These are phyloP conservation scores for Chionis minor DNA, from an alignment of 2,113 vertebrate species.

Conservation along the genomic window DNA sequence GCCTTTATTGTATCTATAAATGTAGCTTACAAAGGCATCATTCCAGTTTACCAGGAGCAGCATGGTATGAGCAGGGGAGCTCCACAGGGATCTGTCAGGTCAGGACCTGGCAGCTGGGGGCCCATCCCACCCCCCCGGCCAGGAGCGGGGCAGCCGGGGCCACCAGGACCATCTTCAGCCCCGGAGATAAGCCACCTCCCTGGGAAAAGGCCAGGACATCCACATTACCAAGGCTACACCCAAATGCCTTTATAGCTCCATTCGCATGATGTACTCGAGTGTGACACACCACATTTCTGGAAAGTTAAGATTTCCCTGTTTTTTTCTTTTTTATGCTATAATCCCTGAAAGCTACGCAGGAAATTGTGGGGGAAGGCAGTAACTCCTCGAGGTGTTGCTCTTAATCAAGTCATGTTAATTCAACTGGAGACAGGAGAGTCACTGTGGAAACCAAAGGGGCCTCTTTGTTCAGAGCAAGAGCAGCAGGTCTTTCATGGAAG, in stretches of 20 bases:
- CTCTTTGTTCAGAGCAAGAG: neutral
- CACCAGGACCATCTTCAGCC: neutral
- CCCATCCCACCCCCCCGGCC: rapidly evolving
- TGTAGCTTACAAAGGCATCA: neutral
- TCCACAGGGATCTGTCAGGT: neutral
- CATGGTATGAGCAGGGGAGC: neutral
- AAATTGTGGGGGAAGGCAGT: neutral
- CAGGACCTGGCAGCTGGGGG: neutral
- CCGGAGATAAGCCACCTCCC: rapidly evolving
- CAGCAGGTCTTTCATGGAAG: neutral
- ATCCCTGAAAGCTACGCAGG: neutral
- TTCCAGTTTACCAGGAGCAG: neutral
- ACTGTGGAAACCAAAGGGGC: neutral
- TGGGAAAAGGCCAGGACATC: neutral
- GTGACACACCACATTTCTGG: neutral
- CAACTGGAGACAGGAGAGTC: neutral
- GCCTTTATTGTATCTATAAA: neutral
- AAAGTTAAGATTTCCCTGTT: neutral
- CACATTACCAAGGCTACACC: neutral
- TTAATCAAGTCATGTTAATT: neutral
- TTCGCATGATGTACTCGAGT: neutral
- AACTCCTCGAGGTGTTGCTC: neutral
- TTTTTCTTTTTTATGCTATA: neutral
- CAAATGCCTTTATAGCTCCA: rapidly evolving
- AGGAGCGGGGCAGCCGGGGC: neutral